These are phyloP conservation scores for Mythimna ferrago DNA, from an alignment of 2,888 invertebrate genomes.

Conservation along the genomic window DNA sequence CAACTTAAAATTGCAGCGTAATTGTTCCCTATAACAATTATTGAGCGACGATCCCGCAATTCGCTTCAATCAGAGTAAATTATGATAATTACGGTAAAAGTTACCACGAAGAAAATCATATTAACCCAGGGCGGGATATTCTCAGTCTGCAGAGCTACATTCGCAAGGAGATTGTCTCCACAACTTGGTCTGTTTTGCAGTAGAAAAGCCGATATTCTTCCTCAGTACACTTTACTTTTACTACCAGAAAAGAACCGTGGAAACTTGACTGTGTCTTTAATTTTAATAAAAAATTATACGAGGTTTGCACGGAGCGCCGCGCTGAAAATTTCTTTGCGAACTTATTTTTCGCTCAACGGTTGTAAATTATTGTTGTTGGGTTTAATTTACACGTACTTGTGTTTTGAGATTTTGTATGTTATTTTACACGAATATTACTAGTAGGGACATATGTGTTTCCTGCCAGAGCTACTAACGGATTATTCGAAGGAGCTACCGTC, in stretches of 20 bases:
- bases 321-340: constrained; percentile 54
- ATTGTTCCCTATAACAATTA: constrained; percentile 29
- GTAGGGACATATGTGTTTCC: neutral
- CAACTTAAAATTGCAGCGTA: constrained; percentile 8
- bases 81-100: constrained; percentile 44
- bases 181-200: constrained; percentile 48
- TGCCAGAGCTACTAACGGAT: too few relatives aligned
- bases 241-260: constrained; percentile 50
- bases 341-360: constrained; percentile 45
- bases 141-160: constrained; percentile 28
- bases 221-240: constrained; percentile 56
- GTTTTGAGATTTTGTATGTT: constrained; percentile 25
- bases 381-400: constrained; percentile 37
- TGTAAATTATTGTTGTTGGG: constrained; percentile 51
- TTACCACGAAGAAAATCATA: constrained; percentile 43
- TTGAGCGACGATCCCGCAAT: constrained; percentile 26
- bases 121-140: constrained; percentile 36
- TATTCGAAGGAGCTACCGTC: too few relatives aligned
- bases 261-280: constrained; percentile 53
- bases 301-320: constrained; percentile 19
- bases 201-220: constrained; percentile 46
- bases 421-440: neutral
- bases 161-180: constrained; percentile 49
- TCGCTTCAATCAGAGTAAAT: constrained; percentile 41
- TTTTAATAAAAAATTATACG: constrained; percentile 51